Evolutionary conservation across 2,113 vertebrate species (phyloP), one percentile per base, ranked within the genome.

Genomic region (Poeciliopsis retropinna): DNA sequence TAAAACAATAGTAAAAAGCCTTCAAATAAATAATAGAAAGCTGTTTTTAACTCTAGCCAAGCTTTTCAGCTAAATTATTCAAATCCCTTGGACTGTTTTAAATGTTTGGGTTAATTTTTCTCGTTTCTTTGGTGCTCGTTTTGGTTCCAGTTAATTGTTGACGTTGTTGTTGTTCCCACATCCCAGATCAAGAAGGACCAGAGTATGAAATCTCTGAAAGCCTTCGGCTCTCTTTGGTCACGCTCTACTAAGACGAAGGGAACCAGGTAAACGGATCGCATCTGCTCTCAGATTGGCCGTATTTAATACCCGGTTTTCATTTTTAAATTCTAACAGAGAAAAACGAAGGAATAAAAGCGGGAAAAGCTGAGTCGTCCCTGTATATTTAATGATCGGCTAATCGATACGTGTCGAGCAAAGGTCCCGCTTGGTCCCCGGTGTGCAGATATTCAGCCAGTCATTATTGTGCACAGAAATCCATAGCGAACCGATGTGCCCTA

Each of bases 191-290:
- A 62, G 3, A 54, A 75, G 73, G 15, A 47, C 1, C 44, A 17
- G 44, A 44, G 87, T 80, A 63, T 32, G 39, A 74, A 60, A 85
- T 86, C 83, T 83, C 29, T 25, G 10, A 47, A 69, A 41, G 28
- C 86, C 78, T 60, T 70, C 0, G 68, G 76, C 73, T 73, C 19
- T 9, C 77, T 87, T 89, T 82, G 74, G 85, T 79, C 72, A 82
- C 14, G 80, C 80, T 81, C 70, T 37, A 66, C 61, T 80, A 67
- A 81, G 62, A 85, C 25, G 67, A 73, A n/a, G 67, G 70, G 41
- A 62, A 30, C 17, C 76, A 84, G 84, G 82, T 79, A 86, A 86
- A 80, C 78, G 83, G 79, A 86, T 88, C 60, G 70, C 73, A 91
- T 87, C 81, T 85, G 62, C n/a, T 76, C 63, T 64, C 67, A 41